Conservation (phyloP, 2,888 invertebrate genomes). For the Agrochola litura region DNA sequence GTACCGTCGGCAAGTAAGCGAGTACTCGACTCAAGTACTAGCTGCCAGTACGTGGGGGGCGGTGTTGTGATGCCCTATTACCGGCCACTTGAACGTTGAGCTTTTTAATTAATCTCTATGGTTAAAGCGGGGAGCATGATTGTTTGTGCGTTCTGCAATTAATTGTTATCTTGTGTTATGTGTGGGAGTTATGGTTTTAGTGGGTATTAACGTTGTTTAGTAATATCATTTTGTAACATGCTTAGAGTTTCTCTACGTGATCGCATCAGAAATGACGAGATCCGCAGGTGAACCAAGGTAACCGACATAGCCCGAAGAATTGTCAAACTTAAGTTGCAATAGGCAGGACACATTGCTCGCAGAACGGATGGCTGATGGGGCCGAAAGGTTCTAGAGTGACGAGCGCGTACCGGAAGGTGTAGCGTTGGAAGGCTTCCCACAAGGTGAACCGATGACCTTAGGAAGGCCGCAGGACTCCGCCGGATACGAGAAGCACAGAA, state of each 20-base stretch:
- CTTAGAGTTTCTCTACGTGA: background rate
- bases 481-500: background rate
- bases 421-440: background rate
- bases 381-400: background rate
- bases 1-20: constrained; percentile 57
- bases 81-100: constrained; percentile 79
- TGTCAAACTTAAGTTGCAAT: background rate
- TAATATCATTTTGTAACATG: background rate
- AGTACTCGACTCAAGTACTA: constrained; percentile 73
- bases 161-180: constrained; percentile 42
- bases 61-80: constrained; percentile 86
- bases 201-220: background rate
- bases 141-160: constrained; percentile 65
- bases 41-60: constrained; percentile 71
- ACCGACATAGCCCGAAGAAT: background rate
- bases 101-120: constrained; percentile 85
- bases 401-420: background rate
- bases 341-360: background rate
- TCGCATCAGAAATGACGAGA: background rate
- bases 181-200: constrained; percentile 4
- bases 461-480: background rate
- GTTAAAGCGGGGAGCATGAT: constrained; percentile 72
- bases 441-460: background rate
- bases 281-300: background rate
- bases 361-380: background rate